phyloP scores from a whole-genome alignment of 2,888 invertebrate species.

The Lepetodrilus schrolli region DNA sequence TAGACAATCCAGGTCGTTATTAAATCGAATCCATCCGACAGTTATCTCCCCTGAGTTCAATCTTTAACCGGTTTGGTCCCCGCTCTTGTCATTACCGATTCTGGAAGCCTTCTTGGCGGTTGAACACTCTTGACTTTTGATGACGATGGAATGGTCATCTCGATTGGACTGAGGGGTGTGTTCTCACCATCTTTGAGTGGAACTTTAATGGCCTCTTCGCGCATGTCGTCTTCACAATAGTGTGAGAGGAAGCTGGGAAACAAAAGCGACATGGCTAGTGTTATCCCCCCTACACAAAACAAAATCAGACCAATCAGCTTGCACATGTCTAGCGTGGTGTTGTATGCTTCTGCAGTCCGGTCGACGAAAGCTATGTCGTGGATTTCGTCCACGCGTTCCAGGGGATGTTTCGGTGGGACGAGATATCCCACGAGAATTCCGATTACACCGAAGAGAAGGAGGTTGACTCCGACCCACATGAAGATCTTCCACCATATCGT shows the following conservation, averaged over 20 bases:
- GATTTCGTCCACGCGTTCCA: constrained; percentile 67
- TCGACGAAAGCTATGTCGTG: constrained; percentile 67
- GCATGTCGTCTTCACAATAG: constrained; percentile 73
- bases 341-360: constrained; percentile 75
- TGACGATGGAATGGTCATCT: constrained; percentile 73
- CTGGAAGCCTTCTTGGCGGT: constrained; percentile 66
- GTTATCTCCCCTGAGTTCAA: neutral
- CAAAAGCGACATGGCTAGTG: constrained; percentile 76
- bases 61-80: constrained; percentile 41
- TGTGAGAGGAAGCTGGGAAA: constrained; percentile 76
- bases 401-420: constrained; percentile 72
- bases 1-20: constrained; percentile 19
- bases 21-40: neutral
- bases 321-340: constrained; percentile 76
- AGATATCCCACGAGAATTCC: constrained; percentile 77
- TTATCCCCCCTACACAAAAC: constrained; percentile 77
- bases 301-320: constrained; percentile 77
- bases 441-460: constrained; percentile 76
- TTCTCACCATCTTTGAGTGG: constrained; percentile 58
- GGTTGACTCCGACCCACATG: constrained; percentile 76
- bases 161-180: constrained; percentile 62
- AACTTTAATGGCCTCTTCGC: constrained; percentile 62
- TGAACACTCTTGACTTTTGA: constrained; percentile 73
- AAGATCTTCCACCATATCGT: constrained; percentile 76
- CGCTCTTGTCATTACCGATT: constrained; percentile 59